Conservation (phyloP, 2,797 vertebrate species). For the Macropus fuliginosus region DNA sequence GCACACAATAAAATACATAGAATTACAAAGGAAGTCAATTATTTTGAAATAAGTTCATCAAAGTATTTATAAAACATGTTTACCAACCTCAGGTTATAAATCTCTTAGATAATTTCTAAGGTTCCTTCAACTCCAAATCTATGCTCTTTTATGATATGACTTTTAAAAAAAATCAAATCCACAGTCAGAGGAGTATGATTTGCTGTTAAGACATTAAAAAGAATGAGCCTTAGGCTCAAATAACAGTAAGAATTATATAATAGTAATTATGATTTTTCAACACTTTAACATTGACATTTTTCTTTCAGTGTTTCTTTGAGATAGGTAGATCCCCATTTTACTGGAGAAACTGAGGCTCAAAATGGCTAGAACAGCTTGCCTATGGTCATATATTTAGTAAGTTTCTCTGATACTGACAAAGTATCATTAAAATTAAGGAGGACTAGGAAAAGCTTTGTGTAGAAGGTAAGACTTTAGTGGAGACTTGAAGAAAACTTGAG, state of each 20-base stretch:
- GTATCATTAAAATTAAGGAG: background rate
- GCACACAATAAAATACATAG: background rate
- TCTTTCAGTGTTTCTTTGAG: background rate
- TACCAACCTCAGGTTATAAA: background rate
- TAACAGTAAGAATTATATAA: background rate
- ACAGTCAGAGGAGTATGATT: background rate
- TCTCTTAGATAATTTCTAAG: background rate
- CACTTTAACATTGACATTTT: background rate
- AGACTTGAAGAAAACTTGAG: background rate
- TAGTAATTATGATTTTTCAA: background rate
- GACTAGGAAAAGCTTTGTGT: background rate
- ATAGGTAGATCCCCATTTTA: background rate
- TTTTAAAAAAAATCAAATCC: background rate
- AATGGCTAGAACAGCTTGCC: background rate
- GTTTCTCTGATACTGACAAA: background rate
- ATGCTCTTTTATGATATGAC: background rate
- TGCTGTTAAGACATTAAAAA: background rate
- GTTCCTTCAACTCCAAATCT: background rate
- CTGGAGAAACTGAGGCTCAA: background rate
- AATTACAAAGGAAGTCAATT: background rate
- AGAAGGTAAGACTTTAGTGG: background rate
- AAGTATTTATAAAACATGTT: background rate
- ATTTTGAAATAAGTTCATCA: background rate
- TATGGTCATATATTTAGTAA: background rate
- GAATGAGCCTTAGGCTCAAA: background rate